Evolutionary conservation across 2,797 vertebrate genomes (phyloP), one percentile per base, ranked within the genome.

Genomic region (Taenioides sp.): DNA sequence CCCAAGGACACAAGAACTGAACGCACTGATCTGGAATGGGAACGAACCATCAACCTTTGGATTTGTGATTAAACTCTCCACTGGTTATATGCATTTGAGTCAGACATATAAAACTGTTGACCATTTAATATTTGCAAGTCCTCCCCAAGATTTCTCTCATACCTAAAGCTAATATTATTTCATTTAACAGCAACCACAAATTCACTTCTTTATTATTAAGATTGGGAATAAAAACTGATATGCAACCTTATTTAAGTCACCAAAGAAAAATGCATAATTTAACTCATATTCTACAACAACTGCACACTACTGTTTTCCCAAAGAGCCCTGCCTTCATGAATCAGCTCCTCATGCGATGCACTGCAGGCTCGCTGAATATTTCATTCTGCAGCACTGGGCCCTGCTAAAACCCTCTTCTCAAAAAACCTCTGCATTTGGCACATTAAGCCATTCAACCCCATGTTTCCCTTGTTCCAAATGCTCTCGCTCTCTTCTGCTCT

Each of bases 361-460:
- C 63, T 49, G 63, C 63, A 65, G 63, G 16, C 63, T 23, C 10
- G 40, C 49, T 65, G 37, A 65, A 65, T 65, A 65, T 65, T 49
- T 65, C 22, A 65, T 65, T 47, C 40, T 65, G 63, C 63, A 25
- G 63, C 22, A 47, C 22, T 65, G 63, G n/a, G 37, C 40, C 34
- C 17, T 7, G 59, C 59, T 65, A 25, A 47, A 49, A 49, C 37
- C 40, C 62, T 25, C 20, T 34, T 63, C 61, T 22, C 34, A n/a
- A 40, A 43, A 63, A 63, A 4, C 37, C 61, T n/a, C 61, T 61
- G 7, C 25, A 68, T 71, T 70, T 68, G 43, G 54, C 71, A 65
- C 63, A 49, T 49, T 43, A 27, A 16, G 40, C 43, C 7, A 17
- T 22, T n/a, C 31, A 63, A 63, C 3, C 20, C 34, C n/a, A 16